These are phyloP conservation scores for Protosalanx chinensis DNA, from an alignment of 2,797 vertebrate species.

Conservation along the genomic window DNA sequence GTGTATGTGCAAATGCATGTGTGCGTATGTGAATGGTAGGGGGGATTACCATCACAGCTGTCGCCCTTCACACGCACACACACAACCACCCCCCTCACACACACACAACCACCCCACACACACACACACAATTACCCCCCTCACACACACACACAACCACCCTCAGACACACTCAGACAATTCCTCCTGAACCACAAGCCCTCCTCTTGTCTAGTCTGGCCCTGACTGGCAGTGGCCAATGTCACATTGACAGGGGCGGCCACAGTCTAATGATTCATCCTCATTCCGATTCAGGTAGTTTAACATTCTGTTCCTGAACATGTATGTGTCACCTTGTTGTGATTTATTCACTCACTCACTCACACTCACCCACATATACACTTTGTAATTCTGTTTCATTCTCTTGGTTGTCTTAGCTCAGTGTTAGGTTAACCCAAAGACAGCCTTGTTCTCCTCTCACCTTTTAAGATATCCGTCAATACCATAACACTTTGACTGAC, in stretches of 20 bases:
- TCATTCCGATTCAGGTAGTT: background rate
- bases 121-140: background rate
- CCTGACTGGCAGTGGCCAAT: constrained; percentile 13
- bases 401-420: background rate
- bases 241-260: background rate
- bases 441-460: background rate
- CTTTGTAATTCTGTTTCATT: background rate
- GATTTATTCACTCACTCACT: background rate
- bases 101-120: background rate
- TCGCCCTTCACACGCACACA: constrained; percentile 53
- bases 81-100: constrained; percentile 17
- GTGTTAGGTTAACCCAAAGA: background rate
- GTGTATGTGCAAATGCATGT: constrained; percentile 46
- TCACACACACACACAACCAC: background rate
- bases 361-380: background rate
- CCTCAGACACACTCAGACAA: background rate
- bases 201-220: background rate
- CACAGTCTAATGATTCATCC: background rate
- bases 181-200: background rate
- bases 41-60: constrained; percentile 70
- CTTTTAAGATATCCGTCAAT: background rate
- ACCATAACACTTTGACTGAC: constrained; percentile 8
- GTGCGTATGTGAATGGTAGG: constrained; percentile 41
- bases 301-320: background rate
- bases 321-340: background rate